Percentiles rank a stretch among this genome's conserved stretches.
Conservation (phyloP, 2,888 invertebrate genomes). For the Drosophila leonis region DNA sequence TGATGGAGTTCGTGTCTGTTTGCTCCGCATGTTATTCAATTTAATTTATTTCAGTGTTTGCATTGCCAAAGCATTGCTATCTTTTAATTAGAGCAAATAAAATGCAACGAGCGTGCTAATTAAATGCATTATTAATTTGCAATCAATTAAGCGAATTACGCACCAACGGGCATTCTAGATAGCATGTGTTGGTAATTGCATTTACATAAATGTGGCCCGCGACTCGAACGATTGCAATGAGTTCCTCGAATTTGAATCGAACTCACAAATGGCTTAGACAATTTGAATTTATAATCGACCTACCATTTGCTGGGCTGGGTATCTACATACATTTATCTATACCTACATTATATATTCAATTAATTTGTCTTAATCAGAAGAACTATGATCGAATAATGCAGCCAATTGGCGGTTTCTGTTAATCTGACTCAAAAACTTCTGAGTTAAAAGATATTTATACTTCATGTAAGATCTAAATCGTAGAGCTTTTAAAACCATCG, state of each 20-base stretch:
- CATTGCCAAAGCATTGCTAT: constrained; percentile 53
- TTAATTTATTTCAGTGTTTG: constrained; percentile 52
- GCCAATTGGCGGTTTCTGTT: background rate
- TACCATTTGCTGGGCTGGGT: background rate
- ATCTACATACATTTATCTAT: background rate
- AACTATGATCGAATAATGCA: background rate
- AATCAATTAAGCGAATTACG: constrained; percentile 72
- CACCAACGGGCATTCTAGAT: constrained; percentile 28
- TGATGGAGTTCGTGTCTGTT: constrained; percentile 10
- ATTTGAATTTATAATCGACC: constrained; percentile 1
- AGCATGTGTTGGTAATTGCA: constrained; percentile 44
- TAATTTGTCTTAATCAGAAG: background rate
- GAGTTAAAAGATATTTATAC: too few relatives aligned
- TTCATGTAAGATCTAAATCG: background rate
- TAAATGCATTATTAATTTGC: constrained; percentile 73
- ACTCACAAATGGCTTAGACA: background rate
- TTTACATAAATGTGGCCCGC: constrained; percentile 18
- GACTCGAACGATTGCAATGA: background rate
- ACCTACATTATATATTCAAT: background rate
- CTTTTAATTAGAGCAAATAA: constrained; percentile 71
- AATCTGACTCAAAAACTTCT: background rate
- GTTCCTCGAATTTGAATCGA: constrained; percentile 1
- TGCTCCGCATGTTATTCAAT: constrained; percentile 16
- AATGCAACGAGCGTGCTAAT: constrained; percentile 63
- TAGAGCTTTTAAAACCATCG: background rate